Evolutionary conservation across 2,797 vertebrate species (phyloP).

Genomic region (Potorous gilbertii): DNA sequence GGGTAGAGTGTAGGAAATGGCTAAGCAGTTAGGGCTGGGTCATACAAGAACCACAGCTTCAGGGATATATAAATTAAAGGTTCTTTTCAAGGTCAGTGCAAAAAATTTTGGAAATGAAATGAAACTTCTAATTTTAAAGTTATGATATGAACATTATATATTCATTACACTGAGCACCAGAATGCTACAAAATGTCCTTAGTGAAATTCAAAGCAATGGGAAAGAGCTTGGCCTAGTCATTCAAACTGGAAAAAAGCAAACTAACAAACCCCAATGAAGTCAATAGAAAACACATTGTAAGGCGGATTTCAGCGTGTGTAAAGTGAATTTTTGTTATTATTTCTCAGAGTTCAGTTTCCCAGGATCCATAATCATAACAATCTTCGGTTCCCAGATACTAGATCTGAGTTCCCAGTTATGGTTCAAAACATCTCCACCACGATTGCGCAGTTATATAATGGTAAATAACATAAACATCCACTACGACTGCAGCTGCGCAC

Average conservation of each 20-base stretch:
- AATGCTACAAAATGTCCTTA: not conserved
- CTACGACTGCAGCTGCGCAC: no score
- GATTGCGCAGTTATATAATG: no score
- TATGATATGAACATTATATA: not conserved
- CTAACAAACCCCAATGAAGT: not conserved
- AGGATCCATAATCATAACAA: no score
- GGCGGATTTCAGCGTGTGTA: no score
- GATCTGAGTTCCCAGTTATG: no score
- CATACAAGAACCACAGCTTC: not conserved
- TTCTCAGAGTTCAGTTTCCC: no score
- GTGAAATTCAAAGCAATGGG: not conserved
- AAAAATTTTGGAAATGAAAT: not conserved
- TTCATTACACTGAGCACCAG: not conserved
- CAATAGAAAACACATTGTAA: not conserved
- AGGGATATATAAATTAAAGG: not conserved
- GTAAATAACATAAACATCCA: no score
- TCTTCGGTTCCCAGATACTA: no score
- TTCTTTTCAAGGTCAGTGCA: not conserved
- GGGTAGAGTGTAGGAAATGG: not conserved
- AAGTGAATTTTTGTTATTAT: no score
- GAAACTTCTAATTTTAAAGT: not conserved
- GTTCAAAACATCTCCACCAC: no score
- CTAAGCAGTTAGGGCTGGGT: not conserved
- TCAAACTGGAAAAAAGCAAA: not conserved
- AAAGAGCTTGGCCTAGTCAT: not conserved